These are phyloP conservation scores for Lithobates sylvaticus DNA, from an alignment of 2,797 vertebrate species.

Conservation along the genomic window DNA sequence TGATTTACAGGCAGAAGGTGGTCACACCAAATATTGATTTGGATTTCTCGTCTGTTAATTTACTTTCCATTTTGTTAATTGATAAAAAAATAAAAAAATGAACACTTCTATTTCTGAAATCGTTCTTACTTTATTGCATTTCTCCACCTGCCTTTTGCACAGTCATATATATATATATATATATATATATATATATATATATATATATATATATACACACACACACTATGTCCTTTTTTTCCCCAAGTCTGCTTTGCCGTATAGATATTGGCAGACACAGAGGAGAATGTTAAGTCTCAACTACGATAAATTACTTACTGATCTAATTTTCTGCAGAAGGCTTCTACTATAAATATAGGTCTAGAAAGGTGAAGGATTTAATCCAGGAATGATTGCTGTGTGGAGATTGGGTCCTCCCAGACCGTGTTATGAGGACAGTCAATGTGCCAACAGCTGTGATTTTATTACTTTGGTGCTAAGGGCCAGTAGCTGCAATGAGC, in stretches of 20 bases:
- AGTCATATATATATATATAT: no score
- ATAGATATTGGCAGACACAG: not conserved
- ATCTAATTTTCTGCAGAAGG: slow-evolving; percentile 54
- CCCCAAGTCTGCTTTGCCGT: not conserved
- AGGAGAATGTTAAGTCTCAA: not conserved
- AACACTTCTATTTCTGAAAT: no score
- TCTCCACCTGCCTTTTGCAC: no score
- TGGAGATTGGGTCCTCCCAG: slow-evolving; percentile 46
- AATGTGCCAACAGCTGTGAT: slow-evolving; percentile 43
- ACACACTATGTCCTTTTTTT: no score
- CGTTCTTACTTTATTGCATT: no score
- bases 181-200: no score
- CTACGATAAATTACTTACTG: slow-evolving; percentile 46
- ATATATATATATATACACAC: no score
- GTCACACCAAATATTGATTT: no score
- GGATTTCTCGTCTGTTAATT: no score
- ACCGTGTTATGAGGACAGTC: slow-evolving; percentile 47
- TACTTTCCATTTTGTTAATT: no score
- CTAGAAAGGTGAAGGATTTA: slow-evolving; percentile 56
- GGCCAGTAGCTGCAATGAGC: slow-evolving; percentile 31
- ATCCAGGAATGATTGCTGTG: slow-evolving; percentile 53
- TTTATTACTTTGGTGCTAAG: slow-evolving; percentile 53
- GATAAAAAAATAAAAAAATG: no score
- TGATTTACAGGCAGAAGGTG: no score
- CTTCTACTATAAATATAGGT: slow-evolving; percentile 50